These are phyloP conservation scores for Nymphalis urticae DNA, from an alignment of 2,888 invertebrate species.

Conservation along the genomic window DNA sequence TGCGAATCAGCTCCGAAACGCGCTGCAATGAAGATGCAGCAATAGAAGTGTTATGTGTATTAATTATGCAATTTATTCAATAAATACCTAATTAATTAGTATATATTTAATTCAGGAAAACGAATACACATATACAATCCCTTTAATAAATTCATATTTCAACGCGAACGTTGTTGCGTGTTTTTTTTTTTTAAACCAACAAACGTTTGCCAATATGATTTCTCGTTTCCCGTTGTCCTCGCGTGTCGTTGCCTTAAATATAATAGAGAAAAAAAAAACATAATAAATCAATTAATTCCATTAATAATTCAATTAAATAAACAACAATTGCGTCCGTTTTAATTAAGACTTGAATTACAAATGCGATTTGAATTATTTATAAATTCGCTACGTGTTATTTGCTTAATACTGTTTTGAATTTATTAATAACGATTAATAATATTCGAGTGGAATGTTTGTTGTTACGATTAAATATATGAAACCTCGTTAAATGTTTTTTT, in stretches of 20 bases:
- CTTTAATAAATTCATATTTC: too few species aligned
- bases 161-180: not conserved
- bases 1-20: too few species aligned
- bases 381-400: conserved; percentile 11
- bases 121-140: too few species aligned
- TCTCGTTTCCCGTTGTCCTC: conserved; percentile 8
- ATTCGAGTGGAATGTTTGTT: not conserved
- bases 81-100: too few species aligned
- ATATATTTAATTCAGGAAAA: too few species aligned
- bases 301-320: conserved; percentile 11
- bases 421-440: not conserved
- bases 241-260: not conserved
- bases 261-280: not conserved
- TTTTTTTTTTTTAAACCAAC: not conserved
- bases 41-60: too few species aligned
- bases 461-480: not conserved
- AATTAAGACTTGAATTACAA: conserved; percentile 8
- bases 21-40: too few species aligned
- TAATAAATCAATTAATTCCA: conserved; percentile 15
- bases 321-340: not conserved
- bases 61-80: too few species aligned
- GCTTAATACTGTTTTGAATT: conserved; percentile 2
- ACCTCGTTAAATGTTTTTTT: too few species aligned
- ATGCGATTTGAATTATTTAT: conserved; percentile 11
- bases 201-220: not conserved